Evolutionary conservation across 2,113 vertebrate genomes (phyloP), one percentile per base, ranked within the genome.

Genomic region (Rhizomys pruinosus): DNA sequence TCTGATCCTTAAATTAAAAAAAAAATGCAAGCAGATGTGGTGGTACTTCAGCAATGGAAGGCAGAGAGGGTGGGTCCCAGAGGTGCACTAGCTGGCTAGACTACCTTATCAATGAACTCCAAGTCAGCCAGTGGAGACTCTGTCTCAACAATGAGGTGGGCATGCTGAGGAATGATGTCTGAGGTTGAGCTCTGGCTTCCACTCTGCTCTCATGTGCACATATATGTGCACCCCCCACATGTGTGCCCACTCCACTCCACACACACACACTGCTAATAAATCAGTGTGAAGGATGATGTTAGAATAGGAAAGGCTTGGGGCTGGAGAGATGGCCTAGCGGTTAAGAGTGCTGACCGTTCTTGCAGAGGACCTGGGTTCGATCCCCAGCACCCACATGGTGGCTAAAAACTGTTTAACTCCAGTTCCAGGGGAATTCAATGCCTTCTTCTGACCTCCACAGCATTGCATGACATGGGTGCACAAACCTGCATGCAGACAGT

Each of bases 241-340:
- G 55, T 79, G 47, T 11, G 11, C 47, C 47, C 47, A 52, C n/a
- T n/a, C n/a, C n/a, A 72, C 68, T 37, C 34, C n/a, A n/a, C n/a
- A 72, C 69, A n/a, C n/a, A n/a, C n/a, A 72, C n/a, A 71, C 69
- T 47, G n/a, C 19, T 91, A 74, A 93, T n/a, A 95, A 90, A 64
- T 37, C 72, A 66, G 32, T 84, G 32, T 76, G 37, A 96, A 87
- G 39, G 59, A 52, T 77, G 69, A 84, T 84, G 61, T 68, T 78
- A 81, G n/a, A n/a, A n/a, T n/a, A n/a, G n/a, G n/a, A n/a, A n/a
- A n/a, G n/a, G n/a, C n/a, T n/a, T n/a, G n/a, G n/a, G n/a, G n/a
- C n/a, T n/a, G n/a, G n/a, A n/a, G n/a, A n/a, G n/a, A n/a, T n/a
- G n/a, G n/a, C n/a, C n/a, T n/a, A n/a, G n/a, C n/a, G n/a, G n/a